These are phyloP conservation scores for Brachionus sp. DNA, from an alignment of 1,140 invertebrate genomes.

Conservation along the genomic window DNA sequence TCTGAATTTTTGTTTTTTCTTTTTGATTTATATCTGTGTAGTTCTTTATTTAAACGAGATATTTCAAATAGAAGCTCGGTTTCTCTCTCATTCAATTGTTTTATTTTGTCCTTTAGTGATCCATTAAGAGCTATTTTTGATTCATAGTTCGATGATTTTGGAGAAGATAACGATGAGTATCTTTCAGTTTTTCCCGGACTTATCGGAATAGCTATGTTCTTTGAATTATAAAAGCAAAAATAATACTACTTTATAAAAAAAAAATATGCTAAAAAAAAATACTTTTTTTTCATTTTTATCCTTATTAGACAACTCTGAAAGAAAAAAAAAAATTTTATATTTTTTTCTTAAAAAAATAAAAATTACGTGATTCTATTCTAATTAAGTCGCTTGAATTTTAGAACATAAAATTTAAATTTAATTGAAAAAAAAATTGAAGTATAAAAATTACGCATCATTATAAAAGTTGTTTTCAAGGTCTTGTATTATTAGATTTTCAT, in stretches of 20 bases:
- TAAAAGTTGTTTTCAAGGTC: neutral
- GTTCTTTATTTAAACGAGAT: slow-evolving; percentile 8
- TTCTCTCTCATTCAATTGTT: neutral
- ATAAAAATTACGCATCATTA: neutral
- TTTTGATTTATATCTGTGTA: neutral
- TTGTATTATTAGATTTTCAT: neutral
- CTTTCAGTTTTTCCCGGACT: neutral
- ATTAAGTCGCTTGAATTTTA: neutral
- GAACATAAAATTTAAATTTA: neutral
- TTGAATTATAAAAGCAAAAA: neutral
- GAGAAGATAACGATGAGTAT: neutral
- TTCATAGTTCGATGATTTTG: neutral
- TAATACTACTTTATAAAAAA: neutral
- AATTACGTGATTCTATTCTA: neutral
- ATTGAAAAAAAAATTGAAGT: neutral
- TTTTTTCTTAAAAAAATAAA: neutral
- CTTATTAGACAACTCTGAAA: neutral
- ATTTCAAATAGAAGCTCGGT: neutral
- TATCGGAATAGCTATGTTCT: neutral
- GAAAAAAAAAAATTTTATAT: neutral
- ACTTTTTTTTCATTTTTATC: slow-evolving; percentile 18
- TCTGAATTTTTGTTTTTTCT: neutral
- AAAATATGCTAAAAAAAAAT: too few relatives aligned
- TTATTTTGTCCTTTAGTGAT: neutral
- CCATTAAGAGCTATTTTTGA: neutral